Base-by-base conservation (phyloP, 2,888 invertebrate genomes). In the Diarsia mendica region DNA sequence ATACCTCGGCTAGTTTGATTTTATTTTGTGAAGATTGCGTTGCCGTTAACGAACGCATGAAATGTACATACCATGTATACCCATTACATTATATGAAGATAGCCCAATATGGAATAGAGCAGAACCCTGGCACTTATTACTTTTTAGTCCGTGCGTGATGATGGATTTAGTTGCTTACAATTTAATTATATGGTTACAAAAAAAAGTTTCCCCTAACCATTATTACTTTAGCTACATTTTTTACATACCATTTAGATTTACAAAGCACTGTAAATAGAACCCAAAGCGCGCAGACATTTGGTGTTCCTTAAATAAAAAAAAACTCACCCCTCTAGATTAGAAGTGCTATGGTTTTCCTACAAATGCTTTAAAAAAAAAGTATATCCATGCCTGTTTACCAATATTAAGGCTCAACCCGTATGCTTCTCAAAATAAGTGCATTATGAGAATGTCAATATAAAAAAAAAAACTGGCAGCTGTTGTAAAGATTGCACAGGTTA, bases 11-110 rank as follows among this genome's bases (percentile, higher is more conserved):
- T 91, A 86, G 65, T 89, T 89, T 80, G 69, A 67, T 86, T 88
- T 90, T 88, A 78, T 88, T 89, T 88, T 88, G 77, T 88, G 76
- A 85, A 78, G 44, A 85, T 88, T 87, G 82, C 81, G 85, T 91
- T 88, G 89, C 85, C 86, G 76, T 81, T 84, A 81, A 84, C 79
- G 82, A 84, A 87, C 89, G 90, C 90, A 91, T 91, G 90, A 85
- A 83, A 79, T 86, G 83, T 82, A 72, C 78, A 85, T 83, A 80
- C 53, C 60, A 75, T 64, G 63, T 80, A 65, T 81, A 74, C 60
- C 61, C 66, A 67, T 80, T 74, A 53, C 63, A 67, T 74, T 74
- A 64, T 58, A 79, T 74, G 33, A 81, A 49, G 61, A 78, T 75
- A 83, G 63, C 75, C 64, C 67, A 77, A 71, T 71, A 83, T 84